Evolutionary conservation across 2,888 invertebrate species (phyloP), one percentile per base, ranked within the genome.

Genomic region (Rhynchonema sp.): DNA sequence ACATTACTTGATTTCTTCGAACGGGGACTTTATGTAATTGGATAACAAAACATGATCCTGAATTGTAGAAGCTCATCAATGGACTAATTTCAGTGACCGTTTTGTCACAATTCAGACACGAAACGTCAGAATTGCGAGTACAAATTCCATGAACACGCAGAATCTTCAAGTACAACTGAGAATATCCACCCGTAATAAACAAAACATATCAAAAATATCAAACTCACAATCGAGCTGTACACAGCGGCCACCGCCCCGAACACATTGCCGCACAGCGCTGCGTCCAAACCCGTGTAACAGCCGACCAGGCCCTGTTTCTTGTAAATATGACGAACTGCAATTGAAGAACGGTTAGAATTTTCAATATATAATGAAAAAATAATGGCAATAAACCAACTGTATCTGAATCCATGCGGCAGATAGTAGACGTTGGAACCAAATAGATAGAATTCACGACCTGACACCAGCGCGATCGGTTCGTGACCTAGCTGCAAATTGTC

Each of bases 221-320:
- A 55, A 62, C 60, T 60, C 60, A 64, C 64, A 13, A 61, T 28
- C 30, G 56, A 56, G 20, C 61, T 57, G 29, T 30, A 59, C 29
- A 60, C 58, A n/a, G 64, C 57, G n/a, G 63, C 62, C 49, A 63
- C 57, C 3, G 66, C 66, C 28, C 66, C 66, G 23, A 64, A 64
- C 28, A 66, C 38, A 57, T 65, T 61, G 26, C 63, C 59, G 9
- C 64, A 58, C 13, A 68, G n/a, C 28, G 62, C 65, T 20, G 70
- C 66, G 29, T 67, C 70, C 30, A 70, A 49, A 23, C 71, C 71
- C n/a, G 65, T 66, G 64, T 63, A 70, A 28, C 71, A 61, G 3
- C 66, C 64, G 1, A 49, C 26, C 23, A 64, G 56, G 0, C 71
- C 70, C 20, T 64, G 61, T 49, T 63, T 63, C 3, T 64, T 57